These are phyloP conservation scores for Eristalis pertinax DNA, from an alignment of 2,888 invertebrate genomes.

Conservation along the genomic window DNA sequence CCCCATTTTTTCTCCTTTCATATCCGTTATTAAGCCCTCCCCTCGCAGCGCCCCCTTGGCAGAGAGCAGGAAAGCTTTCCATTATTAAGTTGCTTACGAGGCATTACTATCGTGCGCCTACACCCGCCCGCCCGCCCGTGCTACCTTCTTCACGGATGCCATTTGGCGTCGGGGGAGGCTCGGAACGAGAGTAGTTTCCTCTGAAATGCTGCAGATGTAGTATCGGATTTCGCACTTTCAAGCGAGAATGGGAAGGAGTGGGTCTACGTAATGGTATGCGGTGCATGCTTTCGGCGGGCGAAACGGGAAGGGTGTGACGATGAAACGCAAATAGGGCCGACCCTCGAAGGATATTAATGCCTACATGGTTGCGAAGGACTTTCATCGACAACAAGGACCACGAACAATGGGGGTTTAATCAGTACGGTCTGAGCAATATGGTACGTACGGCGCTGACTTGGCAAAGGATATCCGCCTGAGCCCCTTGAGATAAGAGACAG, in stretches of 20 bases:
- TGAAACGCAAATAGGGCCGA: conserved; percentile 35
- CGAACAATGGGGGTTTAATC: conserved; percentile 60
- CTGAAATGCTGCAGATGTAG: conserved; percentile 27
- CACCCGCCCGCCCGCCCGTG: neutral
- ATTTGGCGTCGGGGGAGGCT: conserved; percentile 25
- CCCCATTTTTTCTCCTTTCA: neutral
- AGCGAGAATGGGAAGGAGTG: neutral
- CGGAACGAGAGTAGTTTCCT: conserved; percentile 50
- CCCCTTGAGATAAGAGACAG: conserved; percentile 45
- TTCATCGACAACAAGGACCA: conserved; percentile 47
- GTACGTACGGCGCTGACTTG: conserved; percentile 35
- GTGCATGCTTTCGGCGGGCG: conserved; percentile 33
- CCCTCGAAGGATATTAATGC: conserved; percentile 34
- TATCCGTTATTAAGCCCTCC: conserved; percentile 34
- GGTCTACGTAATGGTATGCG: conserved; percentile 35
- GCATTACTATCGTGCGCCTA: conserved; percentile 56
- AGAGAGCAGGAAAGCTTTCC: conserved; percentile 62
- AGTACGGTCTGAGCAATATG: conserved; percentile 41
- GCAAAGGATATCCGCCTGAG: conserved; percentile 47
- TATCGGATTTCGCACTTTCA: conserved; percentile 67
- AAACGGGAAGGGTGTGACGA: conserved; percentile 10
- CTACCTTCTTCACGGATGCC: conserved; percentile 45
- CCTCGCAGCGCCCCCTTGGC: neutral
- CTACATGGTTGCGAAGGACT: conserved; percentile 7
- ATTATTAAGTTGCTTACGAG: conserved; percentile 68